Evolutionary conservation across 23 tunicate species (phyloP), one percentile per base, ranked within the genome.

Genomic region (Ascidia mentula): DNA sequence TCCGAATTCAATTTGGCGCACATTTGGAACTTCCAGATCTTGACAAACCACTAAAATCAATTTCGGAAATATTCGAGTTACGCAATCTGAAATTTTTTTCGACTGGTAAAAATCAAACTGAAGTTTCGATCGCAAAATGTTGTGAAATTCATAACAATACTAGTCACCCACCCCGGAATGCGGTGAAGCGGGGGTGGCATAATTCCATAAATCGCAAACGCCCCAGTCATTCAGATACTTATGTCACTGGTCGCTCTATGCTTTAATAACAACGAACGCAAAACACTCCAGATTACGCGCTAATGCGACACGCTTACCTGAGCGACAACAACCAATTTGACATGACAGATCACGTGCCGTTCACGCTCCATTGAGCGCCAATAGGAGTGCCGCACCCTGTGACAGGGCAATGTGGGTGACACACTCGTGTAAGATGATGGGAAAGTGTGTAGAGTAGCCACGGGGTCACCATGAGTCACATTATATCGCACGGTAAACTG

Each of bases 301-400:
- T 53, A 53, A 53, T 53, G 65, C 65, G 65, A 26, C 65, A 53
- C 65, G 65, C 65, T 53, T 53, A 53, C 65, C 65, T 53, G 65
- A 26, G 22, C 65, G 24, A 26, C 65, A 53, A 53, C 65, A 53
- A 28, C 65, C 65, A 28, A 53, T 53, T 28, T 53, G 65, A 53
- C 65, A 53, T 9, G 22, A 28, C 65, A 53, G 13, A 53, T 53
- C 65, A 53, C 65, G 13, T 53, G 65, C 65, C 65, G 4, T 26
- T 53, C 65, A 53, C 65, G 65, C 28, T 26, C 24, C 28, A 53
- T 28, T 28, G 22, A 28, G 22, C 65, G 65, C 65, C 65, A 53
- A 53, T 53, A 28, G 65, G 65, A 26, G 65, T 28, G 65, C 24
- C 65, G 65, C 65, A 53, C 22, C 28, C 65, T 20, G 65, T 53